Base-by-base conservation (phyloP, 2,888 invertebrate species). In the Tribolium freemani region DNA sequence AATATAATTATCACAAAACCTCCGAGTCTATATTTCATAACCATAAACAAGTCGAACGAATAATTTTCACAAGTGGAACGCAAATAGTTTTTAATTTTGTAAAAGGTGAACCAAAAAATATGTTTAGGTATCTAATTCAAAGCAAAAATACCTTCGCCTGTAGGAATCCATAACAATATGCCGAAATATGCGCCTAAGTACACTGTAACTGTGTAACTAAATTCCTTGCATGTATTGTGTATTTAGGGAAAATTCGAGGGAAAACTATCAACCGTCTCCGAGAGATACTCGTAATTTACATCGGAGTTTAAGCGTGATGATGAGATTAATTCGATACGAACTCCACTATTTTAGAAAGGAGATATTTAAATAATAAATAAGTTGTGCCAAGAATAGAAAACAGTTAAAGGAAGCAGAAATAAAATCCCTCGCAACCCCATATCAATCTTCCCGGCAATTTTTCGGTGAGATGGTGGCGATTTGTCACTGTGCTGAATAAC, bases 401-500 rank as follows among this genome's bases (percentile, higher is more conserved):
- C 5, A 13, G 48, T 48, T 10, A 48, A 11, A 13, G 8, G 11
- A 16, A 48, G 5, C 11, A 5, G 48, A 16, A 51, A 20, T 21
- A 16, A 51, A 51, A 51, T 8, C 20, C 20, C 20, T n/a, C 13
- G 3, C 16, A 51, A 20, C 6, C 20, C 20, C 20, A n/a, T 51
- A 13, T 53, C 26, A 53, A 10, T 26, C 51, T n/a, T 51, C n/a
- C 20, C 30, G 5, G 20, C 20, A 5, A 44, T 58, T 44, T 58
- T 58, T 58, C n/a, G n/a, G 16, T 44, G 44, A 60, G n/a, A 60
- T 48, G 30, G 26, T 26, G 46, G 60, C 31, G 45, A 58, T 60
- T 60, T 60, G 48, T 60, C 60, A 46, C 26, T 60, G 44, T 46
- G 46, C 6, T 46, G 58, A 58, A 58, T 26, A 60, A 60, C 60